A percentile compares a stretch with the other conserved stretches of the same genome.
phyloP scores from a whole-genome alignment of 1,140 invertebrate species.

The Drosophila cardini region DNA sequence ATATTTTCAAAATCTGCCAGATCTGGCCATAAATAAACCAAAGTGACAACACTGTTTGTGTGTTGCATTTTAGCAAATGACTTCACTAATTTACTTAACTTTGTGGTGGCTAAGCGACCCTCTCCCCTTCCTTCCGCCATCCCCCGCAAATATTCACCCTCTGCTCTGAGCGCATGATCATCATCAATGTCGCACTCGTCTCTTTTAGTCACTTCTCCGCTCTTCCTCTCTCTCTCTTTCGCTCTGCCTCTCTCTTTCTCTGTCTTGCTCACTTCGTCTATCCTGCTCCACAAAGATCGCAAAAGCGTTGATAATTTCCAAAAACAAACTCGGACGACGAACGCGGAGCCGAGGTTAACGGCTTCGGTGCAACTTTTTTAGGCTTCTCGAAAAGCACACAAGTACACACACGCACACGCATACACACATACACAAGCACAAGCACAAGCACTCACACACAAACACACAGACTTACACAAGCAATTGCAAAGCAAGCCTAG shows the following conservation, averaged over 20 bases:
- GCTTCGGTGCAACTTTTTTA: constrained; percentile 84
- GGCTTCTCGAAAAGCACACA: constrained; percentile 61
- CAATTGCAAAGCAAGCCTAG: constrained; percentile 49
- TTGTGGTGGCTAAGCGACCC: constrained; percentile 33
- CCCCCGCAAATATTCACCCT: background rate
- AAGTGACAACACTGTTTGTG: background rate
- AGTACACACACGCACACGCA: constrained; percentile 14
- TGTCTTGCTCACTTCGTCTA: background rate
- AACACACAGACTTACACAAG: constrained; percentile 6
- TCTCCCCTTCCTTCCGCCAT: background rate
- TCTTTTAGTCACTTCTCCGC: background rate
- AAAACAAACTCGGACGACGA: constrained; percentile 82
- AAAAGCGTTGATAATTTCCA: constrained; percentile 67
- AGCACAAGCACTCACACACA: constrained; percentile 9
- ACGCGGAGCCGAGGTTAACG: constrained; percentile 82
- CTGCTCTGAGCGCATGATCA: background rate
- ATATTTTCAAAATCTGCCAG: no score
- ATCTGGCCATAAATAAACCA: no score
- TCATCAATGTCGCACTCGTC: constrained; percentile 24
- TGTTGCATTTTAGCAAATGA: constrained; percentile 76
- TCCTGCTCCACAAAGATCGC: constrained; percentile 32
- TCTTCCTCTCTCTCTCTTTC: background rate
- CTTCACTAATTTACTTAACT: constrained; percentile 69
- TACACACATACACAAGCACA: constrained; percentile 20
- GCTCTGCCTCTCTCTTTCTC: background rate